Evolutionary conservation across 2,113 vertebrate species (phyloP).

Genomic region (Engraulis encrasicolus): DNA sequence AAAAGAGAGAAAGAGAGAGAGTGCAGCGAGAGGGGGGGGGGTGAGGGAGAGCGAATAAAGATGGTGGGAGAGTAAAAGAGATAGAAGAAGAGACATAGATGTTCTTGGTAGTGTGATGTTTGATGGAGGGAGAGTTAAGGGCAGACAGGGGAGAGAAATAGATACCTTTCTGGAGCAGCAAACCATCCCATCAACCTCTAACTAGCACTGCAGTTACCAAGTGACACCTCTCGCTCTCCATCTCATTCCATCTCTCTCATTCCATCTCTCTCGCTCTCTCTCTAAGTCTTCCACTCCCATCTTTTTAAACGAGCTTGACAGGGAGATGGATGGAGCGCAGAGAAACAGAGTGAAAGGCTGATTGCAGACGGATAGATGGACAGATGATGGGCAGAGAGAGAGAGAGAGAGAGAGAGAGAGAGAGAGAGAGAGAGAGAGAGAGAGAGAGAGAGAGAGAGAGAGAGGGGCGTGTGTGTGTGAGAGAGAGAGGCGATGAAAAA

Average conservation of each 20-base stretch:
- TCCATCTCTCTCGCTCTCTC: neutral
- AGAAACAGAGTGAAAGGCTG: neutral
- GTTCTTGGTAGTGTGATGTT: too few relatives aligned
- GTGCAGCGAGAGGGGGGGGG: too few relatives aligned
- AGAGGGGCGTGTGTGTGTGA: neutral
- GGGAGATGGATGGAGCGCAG: neutral
- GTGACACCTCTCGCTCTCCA: conserved; percentile 26
- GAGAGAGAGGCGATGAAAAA: neutral
- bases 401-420: neutral
- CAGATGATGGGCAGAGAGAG: neutral
- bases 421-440: neutral
- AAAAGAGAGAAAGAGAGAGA: too few relatives aligned
- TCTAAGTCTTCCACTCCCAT: neutral
- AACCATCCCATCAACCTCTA: conserved; percentile 46
- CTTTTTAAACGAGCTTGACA: neutral
- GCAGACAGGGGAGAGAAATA: conserved; percentile 18
- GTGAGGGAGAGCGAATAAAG: too few relatives aligned
- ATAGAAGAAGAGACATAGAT: too few relatives aligned
- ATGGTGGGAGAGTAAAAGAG: too few relatives aligned
- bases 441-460: neutral
- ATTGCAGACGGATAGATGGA: neutral
- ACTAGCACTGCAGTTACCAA: conserved; percentile 46
- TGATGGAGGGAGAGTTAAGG: too few relatives aligned
- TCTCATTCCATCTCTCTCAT: neutral
- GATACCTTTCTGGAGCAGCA: conserved; percentile 34